These are phyloP conservation scores for Aquatica leii DNA, from an alignment of 2,888 invertebrate genomes.

Conservation along the genomic window DNA sequence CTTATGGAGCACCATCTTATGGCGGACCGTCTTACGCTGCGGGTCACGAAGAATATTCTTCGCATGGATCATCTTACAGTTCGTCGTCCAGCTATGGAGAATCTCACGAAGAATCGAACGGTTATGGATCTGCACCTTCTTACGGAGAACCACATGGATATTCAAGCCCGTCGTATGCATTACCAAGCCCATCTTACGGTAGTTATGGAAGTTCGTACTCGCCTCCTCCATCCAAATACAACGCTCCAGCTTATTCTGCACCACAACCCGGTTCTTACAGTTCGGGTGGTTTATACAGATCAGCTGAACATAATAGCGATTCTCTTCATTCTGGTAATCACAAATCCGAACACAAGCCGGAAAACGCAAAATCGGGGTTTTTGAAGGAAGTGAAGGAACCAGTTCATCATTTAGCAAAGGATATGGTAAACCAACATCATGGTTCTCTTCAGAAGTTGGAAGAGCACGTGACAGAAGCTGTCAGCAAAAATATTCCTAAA, in stretches of 20 bases:
- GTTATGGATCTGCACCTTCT: conserved; percentile 14
- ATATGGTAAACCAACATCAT: background rate
- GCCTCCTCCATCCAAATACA: conserved; percentile 39
- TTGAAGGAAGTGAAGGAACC: background rate
- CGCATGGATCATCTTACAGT: conserved; percentile 13
- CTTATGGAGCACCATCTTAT: conserved; percentile 3
- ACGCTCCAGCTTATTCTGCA: conserved; percentile 40
- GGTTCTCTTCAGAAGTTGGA: background rate
- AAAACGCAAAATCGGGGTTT: background rate
- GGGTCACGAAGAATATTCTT: no score
- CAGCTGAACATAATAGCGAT: background rate
- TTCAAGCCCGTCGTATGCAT: background rate
- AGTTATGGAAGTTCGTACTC: conserved; percentile 31
- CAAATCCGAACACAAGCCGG: background rate
- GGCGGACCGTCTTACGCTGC: conserved; percentile 1
- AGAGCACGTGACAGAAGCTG: conserved; percentile 1
- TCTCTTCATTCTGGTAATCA: background rate
- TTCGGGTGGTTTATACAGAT: conserved; percentile 1
- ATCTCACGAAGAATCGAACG: conserved; percentile 18
- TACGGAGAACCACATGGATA: background rate
- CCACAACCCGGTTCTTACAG: background rate
- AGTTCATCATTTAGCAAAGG: background rate
- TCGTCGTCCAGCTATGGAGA: conserved; percentile 39
- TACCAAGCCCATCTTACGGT: conserved; percentile 26
- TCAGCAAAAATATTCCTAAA: background rate